These are phyloP conservation scores for Rhorus exstirpatorius DNA, from an alignment of 2,888 invertebrate genomes.

Conservation along the genomic window DNA sequence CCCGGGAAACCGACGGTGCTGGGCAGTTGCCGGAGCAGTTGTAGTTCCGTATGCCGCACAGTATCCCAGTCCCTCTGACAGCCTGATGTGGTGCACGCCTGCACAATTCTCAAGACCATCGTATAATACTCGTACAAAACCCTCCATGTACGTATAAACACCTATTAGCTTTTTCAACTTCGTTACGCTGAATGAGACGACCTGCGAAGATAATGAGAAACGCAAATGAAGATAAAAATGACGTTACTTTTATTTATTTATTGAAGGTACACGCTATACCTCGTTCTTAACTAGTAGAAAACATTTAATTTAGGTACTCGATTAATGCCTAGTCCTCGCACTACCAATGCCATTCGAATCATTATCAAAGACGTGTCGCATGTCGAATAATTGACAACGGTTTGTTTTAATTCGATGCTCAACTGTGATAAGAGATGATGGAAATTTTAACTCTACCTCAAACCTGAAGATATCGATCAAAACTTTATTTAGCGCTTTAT, in stretches of 20 bases:
- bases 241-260: too few relatives aligned
- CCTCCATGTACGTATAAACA: slow-evolving; percentile 30
- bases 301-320: too few relatives aligned
- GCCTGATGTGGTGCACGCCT: slow-evolving; percentile 29
- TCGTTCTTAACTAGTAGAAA: too few relatives aligned
- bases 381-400: not conserved
- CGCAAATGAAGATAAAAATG: slow-evolving; percentile 4
- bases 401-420: not conserved
- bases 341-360: too few relatives aligned
- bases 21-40: slow-evolving; percentile 61
- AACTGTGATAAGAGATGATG: not conserved
- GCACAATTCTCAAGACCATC: slow-evolving; percentile 23
- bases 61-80: slow-evolving; percentile 39
- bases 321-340: too few relatives aligned
- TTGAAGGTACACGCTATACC: too few relatives aligned
- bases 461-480: too few relatives aligned
- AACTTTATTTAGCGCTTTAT: too few relatives aligned
- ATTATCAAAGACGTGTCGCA: too few relatives aligned
- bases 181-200: not conserved
- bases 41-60: slow-evolving; percentile 48
- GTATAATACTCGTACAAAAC: slow-evolving; percentile 17
- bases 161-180: slow-evolving; percentile 41
- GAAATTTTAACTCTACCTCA: too few relatives aligned
- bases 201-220: not conserved
- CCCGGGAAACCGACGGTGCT: slow-evolving; percentile 73